Base-by-base conservation (phyloP, 2,888 invertebrate species). In the Caenorhabditis becei region DNA sequence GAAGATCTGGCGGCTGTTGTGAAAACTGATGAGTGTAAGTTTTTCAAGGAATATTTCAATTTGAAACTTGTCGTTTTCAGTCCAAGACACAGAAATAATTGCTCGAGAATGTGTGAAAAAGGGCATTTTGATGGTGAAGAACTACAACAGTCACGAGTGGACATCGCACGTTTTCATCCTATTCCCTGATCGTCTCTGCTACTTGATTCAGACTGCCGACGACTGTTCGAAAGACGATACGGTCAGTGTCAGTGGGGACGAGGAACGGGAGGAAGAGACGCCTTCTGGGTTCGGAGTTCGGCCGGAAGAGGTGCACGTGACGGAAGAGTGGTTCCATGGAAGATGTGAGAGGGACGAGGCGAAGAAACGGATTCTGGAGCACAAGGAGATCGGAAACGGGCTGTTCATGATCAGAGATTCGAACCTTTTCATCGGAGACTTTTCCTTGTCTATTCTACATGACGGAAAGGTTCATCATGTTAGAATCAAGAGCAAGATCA, bases 331-430 rank as follows among this genome's bases (percentile, higher is more conserved):
- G 91, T 91, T 91, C 75, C 91, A 91, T 65, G 91, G 91, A 32
- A 82, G 88, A 49, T 86, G 90, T 51, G 88, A 85, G 28, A 51
- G 89, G 61, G 87, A 88, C 37, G 88, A 82, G 23, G 90, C 90
- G 10, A 86, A 86, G 16, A 74, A 67, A 20, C 86, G 90, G 18
- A 81, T 91, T 28, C 74, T 87, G 71, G 86, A 87, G 77, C 88
- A 88, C 54, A 78, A 71, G 49, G 85, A 85, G 11, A 94, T 94
- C 82, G 94, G 94, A 1, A 96, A 97, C 91, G 98, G 98, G 0
- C 96, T 97, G 0, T 99, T 97, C 92, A 93, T 99, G 61, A 97
- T 99, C 10, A 93, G 99, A 62, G 95, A 96, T 2, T 96, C 96
- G 91, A 96, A 96, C 88, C 95, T 95, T 87, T 96, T 96, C 86